These are phyloP conservation scores for Morpho deidamia DNA, from an alignment of 2,888 invertebrate genomes.

Conservation along the genomic window DNA sequence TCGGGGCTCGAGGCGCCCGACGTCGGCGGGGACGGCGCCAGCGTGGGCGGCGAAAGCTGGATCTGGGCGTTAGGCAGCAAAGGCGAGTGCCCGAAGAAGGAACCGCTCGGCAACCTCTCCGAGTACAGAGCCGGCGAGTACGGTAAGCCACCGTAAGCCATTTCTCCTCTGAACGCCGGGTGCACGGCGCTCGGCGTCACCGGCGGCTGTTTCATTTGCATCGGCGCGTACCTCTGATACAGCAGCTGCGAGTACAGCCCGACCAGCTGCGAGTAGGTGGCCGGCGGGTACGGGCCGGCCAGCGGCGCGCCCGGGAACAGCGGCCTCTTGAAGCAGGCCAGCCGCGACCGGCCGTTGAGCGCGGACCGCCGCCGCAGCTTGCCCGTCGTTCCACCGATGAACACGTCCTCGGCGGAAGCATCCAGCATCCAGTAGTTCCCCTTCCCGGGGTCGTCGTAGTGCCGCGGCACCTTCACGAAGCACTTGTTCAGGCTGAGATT, in stretches of 20 bases:
- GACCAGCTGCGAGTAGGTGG: conserved; percentile 77
- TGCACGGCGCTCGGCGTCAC: conserved; percentile 74
- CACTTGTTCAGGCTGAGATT: conserved; percentile 99
- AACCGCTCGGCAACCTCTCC: conserved; percentile 49
- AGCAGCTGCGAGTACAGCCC: conserved; percentile 81
- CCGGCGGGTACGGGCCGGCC: conserved; percentile 77
- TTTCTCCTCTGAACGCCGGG: conserved; percentile 66
- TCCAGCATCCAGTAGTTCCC: conserved; percentile 99
- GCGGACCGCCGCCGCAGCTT: conserved; percentile 93
- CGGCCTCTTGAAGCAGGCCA: conserved; percentile 93
- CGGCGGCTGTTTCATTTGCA: conserved; percentile 72
- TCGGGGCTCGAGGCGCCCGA: conserved; percentile 65
- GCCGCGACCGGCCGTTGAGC: conserved; percentile 89
- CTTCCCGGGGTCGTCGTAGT: conserved; percentile 99
- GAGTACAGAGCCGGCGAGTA: conserved; percentile 58
- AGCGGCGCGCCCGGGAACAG: conserved; percentile 81
- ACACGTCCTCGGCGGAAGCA: conserved; percentile 98
- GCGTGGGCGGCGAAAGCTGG: conserved; percentile 56
- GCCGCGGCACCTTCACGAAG: conserved; percentile 97
- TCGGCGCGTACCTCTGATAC: conserved; percentile 82
- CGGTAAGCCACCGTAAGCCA: conserved; percentile 58
- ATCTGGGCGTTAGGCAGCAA: conserved; percentile 43
- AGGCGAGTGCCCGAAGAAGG: conserved; percentile 49
- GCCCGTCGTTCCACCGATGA: conserved; percentile 98
- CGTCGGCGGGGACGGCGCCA: conserved; percentile 53